Base-by-base conservation (phyloP, 2,113 vertebrate species). In the Natator depressus region DNA sequence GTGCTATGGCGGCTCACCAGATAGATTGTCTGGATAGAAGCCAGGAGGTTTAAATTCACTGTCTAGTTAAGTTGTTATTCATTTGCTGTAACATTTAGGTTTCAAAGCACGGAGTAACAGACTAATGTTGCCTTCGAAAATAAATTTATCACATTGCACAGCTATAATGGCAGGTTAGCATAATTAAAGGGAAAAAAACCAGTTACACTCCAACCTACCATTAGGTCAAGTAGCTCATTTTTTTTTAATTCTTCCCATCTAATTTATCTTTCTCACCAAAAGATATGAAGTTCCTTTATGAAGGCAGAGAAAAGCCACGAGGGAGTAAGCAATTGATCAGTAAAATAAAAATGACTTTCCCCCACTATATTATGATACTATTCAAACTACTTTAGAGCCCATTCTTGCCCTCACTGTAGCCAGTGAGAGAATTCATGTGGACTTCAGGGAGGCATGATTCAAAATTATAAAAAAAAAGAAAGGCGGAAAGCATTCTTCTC, bases 261-360 rank as follows among this genome's bases (percentile, higher is more conserved):
- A 87, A 80, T 91, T 93, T 24, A 50, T 91, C 55, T 91, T 93
- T 91, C 47, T 92, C 55, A 84, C 86, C 69, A 29, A 87, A 87
- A 84, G 24, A 82, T 75, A 47, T 54, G 47, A 93, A 90, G 27
- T 0, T 93, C 20, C 25, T 80, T 72, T 62, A 49, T 20, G 42
- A 91, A 93, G 78, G 88, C 8, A 46, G 72, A 84, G 79, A 84
- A 85, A 94, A 93, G 5, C 0, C 69, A 59, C 6, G 38, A 59
- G 25, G 24, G 49, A 90, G 1, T 88, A 81, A 94, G 49, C 1
- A 91, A 81, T 8, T 69, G 55, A 93, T 87, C 0, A 2, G 59
- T 50, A 91, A 94, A 93, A 92, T 55, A 3, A 92, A 87, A 87
- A 42, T 0, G 94, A 69, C 38, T 1, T 1, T 80, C 88, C 12